Evolutionary conservation across 2,113 vertebrate species (phyloP).

Genomic region (Cavia porcellus): DNA sequence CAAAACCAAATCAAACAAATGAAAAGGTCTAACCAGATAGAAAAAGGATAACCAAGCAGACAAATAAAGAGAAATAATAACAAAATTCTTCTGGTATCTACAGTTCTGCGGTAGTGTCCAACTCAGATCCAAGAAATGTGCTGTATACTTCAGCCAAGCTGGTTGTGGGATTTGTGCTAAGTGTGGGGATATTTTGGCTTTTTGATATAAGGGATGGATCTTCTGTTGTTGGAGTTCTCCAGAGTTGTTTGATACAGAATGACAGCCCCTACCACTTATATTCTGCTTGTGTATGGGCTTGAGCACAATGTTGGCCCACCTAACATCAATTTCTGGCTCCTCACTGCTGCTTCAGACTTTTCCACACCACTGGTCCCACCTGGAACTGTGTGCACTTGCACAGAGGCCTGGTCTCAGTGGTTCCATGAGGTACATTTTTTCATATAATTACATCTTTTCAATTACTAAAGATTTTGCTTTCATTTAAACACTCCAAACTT

Average conservation of each 20-base stretch:
- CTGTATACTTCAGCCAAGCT: background rate
- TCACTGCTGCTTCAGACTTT: too few species aligned
- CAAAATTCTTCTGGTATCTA: background rate
- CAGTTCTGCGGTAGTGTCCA: background rate
- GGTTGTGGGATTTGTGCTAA: background rate
- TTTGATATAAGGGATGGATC: background rate
- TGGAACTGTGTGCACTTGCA: too few species aligned
- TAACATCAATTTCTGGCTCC: too few species aligned
- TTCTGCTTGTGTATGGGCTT: too few species aligned
- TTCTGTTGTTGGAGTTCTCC: background rate
- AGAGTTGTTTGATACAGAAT: background rate
- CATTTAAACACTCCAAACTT: background rate
- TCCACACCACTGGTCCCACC: too few species aligned
- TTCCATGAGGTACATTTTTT: background rate
- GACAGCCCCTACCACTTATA: background rate
- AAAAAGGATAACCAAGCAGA: background rate
- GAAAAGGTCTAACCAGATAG: background rate
- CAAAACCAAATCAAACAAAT: background rate
- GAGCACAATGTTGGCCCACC: too few species aligned
- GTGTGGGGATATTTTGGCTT: background rate
- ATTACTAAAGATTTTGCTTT: constrained; percentile 25
- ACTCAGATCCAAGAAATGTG: background rate
- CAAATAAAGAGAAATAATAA: background rate
- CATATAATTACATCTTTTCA: background rate
- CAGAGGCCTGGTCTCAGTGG: too few species aligned